Evolutionary conservation across 2,888 invertebrate genomes (phyloP).

Genomic region (Deroplatys truncata): DNA sequence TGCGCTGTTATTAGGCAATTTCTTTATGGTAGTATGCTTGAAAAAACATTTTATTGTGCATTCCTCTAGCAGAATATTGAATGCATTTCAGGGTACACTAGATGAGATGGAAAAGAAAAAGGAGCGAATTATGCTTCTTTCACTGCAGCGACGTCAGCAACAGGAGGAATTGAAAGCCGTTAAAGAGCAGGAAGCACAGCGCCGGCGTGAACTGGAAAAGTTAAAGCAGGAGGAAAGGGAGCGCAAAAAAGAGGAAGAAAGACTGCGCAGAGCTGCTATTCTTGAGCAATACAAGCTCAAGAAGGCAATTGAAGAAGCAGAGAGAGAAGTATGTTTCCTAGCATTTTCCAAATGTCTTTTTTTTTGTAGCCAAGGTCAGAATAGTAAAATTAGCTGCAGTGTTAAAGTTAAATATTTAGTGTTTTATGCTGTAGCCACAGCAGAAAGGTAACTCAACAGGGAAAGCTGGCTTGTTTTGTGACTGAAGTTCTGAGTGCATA

Average conservation of each 20-base stretch:
- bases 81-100: constrained; percentile 61
- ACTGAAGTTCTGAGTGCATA: no score
- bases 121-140: constrained; percentile 84
- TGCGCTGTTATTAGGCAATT: no score
- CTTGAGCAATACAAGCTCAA: constrained; percentile 90
- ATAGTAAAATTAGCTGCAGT: neutral
- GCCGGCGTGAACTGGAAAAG: constrained; percentile 70
- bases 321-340: constrained; percentile 54
- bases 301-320: constrained; percentile 89
- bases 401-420: neutral
- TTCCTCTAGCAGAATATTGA: neutral
- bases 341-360: neutral
- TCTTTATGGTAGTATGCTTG: neutral
- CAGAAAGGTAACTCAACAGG: no score
- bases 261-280: constrained; percentile 79
- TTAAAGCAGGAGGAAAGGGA: constrained; percentile 64
- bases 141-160: constrained; percentile 84
- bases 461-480: no score
- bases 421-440: neutral
- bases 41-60: neutral
- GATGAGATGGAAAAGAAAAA: constrained; percentile 92
- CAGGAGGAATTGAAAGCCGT: constrained; percentile 82
- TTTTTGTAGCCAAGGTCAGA: neutral
- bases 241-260: constrained; percentile 76
- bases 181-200: constrained; percentile 77